A percentile compares a stretch with the other conserved stretches of the same genome.
phyloP scores from a whole-genome alignment of 2,888 invertebrate species.

The Cactoblastis cactorum region DNA sequence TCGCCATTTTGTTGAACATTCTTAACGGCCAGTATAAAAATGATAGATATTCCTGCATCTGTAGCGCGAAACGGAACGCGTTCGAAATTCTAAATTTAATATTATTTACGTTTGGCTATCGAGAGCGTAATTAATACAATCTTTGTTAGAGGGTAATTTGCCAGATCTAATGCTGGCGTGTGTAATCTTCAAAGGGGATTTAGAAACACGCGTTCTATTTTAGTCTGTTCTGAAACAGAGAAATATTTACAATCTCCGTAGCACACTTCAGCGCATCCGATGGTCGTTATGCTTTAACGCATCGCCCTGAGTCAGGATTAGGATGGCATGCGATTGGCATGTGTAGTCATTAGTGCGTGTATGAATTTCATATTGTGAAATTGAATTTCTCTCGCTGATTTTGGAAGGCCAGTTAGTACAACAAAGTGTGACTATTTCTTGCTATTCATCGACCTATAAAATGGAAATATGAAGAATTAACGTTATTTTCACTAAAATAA shows the following conservation, averaged over 20 bases:
- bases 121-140: constrained; percentile 79
- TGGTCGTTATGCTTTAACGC: constrained; percentile 73
- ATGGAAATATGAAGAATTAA: no score
- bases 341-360: constrained; percentile 53
- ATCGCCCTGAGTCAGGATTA: constrained; percentile 50
- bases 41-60: constrained; percentile 62
- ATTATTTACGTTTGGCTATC: constrained; percentile 74
- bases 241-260: constrained; percentile 79
- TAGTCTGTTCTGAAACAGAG: constrained; percentile 79
- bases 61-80: constrained; percentile 37
- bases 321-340: constrained; percentile 58
- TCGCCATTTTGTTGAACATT: constrained; percentile 11
- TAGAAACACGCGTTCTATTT: constrained; percentile 78
- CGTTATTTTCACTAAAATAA: neutral
- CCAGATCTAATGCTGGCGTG: constrained; percentile 78
- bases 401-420: no score
- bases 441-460: no score
- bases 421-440: no score
- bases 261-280: constrained; percentile 79
- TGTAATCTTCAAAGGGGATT: constrained; percentile 80
- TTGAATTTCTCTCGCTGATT: constrained; percentile 11
- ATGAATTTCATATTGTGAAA: no score
- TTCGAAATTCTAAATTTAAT: constrained; percentile 69
- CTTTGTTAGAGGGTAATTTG: constrained; percentile 79
- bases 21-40: constrained; percentile 30